Evolutionary conservation across 1,140 invertebrate genomes (phyloP).

Genomic region (Sinonovacula constricta): DNA sequence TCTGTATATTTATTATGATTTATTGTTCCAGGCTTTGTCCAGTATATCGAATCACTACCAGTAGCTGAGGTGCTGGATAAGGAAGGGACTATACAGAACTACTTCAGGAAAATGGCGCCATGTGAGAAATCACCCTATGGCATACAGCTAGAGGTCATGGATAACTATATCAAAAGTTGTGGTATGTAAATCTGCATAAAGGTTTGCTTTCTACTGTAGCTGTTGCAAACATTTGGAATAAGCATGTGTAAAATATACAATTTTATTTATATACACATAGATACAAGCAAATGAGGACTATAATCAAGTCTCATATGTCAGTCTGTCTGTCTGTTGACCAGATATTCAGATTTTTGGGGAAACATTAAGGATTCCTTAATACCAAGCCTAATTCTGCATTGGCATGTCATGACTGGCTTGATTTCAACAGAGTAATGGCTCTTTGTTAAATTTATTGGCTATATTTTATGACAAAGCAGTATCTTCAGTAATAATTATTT

Average conservation of each 20-base stretch:
- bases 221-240: not conserved
- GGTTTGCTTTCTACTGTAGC: not conserved
- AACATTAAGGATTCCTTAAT: too few relatives aligned
- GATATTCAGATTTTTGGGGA: too few relatives aligned
- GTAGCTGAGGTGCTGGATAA: slow-evolving; percentile 93
- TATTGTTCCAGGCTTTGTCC: slow-evolving; percentile 87
- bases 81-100: slow-evolving; percentile 83
- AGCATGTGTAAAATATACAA: not conserved
- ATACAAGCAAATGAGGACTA: not conserved
- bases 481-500: too few relatives aligned
- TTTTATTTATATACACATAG: not conserved
- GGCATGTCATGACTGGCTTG: too few relatives aligned
- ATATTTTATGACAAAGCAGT: too few relatives aligned
- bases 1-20: too few relatives aligned
- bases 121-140: slow-evolving; percentile 93
- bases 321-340: too few relatives aligned
- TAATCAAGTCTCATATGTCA: too few relatives aligned
- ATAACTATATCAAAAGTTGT: slow-evolving; percentile 98
- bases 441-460: too few relatives aligned
- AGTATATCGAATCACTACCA: slow-evolving; percentile 96
- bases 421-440: too few relatives aligned
- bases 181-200: slow-evolving; percentile 81
- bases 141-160: slow-evolving; percentile 96
- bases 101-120: slow-evolving; percentile 93
- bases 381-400: too few relatives aligned